Percentiles rank a stretch among this genome's conserved stretches.
Conservation (phyloP, 2,888 invertebrate species). For the Carterocephalus palaemon region DNA sequence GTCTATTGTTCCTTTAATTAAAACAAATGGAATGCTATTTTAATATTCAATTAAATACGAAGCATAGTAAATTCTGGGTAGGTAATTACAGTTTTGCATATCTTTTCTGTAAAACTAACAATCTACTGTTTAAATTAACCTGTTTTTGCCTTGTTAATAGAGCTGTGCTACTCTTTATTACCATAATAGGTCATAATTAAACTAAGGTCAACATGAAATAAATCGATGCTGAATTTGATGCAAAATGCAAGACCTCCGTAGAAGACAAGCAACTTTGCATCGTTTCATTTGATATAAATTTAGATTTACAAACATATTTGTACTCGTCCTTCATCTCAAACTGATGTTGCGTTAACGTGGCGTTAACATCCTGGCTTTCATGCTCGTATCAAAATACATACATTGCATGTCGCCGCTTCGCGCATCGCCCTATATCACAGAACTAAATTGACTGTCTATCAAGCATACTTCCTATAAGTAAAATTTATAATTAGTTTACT, state of each 20-base stretch:
- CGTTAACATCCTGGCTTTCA: slow-evolving; percentile 29
- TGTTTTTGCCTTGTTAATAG: no score
- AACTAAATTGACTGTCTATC: slow-evolving; percentile 62
- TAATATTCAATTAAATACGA: not conserved
- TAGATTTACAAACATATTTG: slow-evolving; percentile 1
- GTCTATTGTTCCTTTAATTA: slow-evolving; percentile 4
- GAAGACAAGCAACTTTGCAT: not conserved
- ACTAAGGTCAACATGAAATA: no score
- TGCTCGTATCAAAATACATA: slow-evolving; percentile 48
- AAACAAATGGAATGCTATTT: not conserved
- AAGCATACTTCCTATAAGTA: slow-evolving; percentile 28
- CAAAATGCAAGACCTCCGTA: not conserved
- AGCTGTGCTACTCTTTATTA: no score
- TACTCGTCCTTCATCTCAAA: slow-evolving; percentile 15
- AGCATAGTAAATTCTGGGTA: not conserved
- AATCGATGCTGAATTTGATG: no score
- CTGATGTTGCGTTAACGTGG: slow-evolving; percentile 17
- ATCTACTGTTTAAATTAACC: no score
- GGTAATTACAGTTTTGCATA: not conserved
- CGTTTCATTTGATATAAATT: slow-evolving; percentile 1
- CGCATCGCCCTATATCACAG: slow-evolving; percentile 42
- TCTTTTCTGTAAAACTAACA: no score
- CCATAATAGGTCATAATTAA: no score
- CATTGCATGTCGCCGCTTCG: slow-evolving; percentile 36
- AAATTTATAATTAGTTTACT: no score